Evolutionary conservation across 2,113 vertebrate species (phyloP).

Genomic region (Nicator chloris): DNA sequence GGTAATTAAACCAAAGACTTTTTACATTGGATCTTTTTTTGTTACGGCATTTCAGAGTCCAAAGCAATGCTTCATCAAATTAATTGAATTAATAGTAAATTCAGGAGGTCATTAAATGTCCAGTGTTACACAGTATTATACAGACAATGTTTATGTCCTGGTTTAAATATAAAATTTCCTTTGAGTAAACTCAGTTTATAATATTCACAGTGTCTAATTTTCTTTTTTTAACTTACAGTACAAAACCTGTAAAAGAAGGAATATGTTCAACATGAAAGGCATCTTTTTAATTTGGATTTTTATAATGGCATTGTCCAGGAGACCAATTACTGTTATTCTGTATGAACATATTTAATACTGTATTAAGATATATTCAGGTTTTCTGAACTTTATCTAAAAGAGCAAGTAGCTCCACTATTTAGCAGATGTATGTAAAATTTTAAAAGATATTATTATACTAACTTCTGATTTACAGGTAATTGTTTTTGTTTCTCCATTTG

Average conservation of each 20-base stretch:
- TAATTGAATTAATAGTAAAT: not conserved
- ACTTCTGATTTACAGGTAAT: not conserved
- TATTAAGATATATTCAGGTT: not conserved
- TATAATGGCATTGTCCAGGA: not conserved
- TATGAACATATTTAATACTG: not conserved
- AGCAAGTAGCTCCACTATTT: not conserved
- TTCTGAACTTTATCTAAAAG: not conserved
- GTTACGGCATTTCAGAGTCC: not conserved
- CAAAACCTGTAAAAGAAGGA: not conserved
- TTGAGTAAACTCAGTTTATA: not conserved
- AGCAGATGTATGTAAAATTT: not conserved
- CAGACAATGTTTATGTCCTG: not conserved
- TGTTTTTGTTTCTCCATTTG: not conserved
- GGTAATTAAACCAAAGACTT: not conserved
- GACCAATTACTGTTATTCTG: not conserved
- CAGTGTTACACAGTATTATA: not conserved
- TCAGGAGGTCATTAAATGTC: not conserved
- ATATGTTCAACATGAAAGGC: not conserved
- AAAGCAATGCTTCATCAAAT: not conserved
- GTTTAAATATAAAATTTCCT: not conserved
- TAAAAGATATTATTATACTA: not conserved
- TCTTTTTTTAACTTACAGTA: not conserved
- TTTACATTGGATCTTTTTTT: not conserved
- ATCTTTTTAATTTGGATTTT: not conserved
- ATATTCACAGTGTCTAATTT: not conserved